Conservation (phyloP, 2,113 vertebrate genomes). For the Eudyptes chrysolophus region DNA sequence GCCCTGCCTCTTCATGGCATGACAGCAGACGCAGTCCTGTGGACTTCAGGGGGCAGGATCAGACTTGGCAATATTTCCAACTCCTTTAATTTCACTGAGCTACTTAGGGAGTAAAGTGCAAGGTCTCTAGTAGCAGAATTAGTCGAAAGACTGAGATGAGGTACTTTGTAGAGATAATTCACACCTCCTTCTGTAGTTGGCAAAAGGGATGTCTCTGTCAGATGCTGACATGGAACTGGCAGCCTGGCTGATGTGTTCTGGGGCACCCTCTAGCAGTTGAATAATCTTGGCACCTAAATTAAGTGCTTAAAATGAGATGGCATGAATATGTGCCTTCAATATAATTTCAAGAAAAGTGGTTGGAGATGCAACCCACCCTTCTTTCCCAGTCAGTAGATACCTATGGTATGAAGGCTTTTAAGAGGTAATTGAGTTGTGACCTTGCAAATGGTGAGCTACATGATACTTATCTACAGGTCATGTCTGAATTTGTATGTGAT, state of each 20-base stretch:
- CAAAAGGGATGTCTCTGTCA: neutral
- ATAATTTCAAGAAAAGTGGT: neutral
- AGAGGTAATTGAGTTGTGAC: neutral
- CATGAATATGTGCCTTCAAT: neutral
- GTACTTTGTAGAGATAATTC: neutral
- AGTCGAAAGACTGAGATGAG: neutral
- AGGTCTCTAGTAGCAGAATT: neutral
- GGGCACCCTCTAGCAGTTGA: neutral
- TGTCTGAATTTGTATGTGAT: neutral
- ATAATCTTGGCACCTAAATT: neutral
- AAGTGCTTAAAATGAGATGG: neutral
- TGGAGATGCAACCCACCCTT: neutral
- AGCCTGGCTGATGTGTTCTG: neutral
- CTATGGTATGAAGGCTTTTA: neutral
- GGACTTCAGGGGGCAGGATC: neutral
- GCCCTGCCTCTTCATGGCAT: neutral
- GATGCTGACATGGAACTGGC: neutral
- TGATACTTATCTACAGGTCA: neutral
- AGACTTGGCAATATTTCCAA: neutral
- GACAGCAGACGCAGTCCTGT: neutral
- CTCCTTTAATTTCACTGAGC: neutral
- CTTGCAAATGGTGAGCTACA: neutral
- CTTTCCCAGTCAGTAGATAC: neutral
- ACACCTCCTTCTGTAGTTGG: neutral
- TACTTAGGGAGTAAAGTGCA: neutral